phyloP scores from a whole-genome alignment of 2,888 invertebrate species.

The Amorpha juglandis region DNA sequence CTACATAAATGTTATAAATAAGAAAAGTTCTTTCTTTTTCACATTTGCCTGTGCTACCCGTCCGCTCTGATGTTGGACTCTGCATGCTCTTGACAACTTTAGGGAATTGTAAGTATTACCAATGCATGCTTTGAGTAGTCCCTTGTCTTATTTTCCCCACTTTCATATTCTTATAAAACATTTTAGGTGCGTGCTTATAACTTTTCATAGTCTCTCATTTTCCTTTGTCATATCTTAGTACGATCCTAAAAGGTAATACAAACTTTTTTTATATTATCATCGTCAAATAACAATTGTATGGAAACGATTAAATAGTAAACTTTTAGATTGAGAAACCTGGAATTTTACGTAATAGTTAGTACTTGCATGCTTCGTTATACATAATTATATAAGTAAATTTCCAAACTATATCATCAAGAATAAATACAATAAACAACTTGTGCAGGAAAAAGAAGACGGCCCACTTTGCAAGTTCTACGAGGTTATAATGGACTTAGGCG shows the following conservation, averaged over 20 bases:
- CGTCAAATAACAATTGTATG: neutral
- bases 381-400: neutral
- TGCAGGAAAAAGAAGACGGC: slow-evolving; percentile 78
- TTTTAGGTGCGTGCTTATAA: slow-evolving; percentile 11
- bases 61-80: slow-evolving; percentile 69
- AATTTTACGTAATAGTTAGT: too few relatives aligned
- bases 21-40: slow-evolving; percentile 53
- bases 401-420: neutral
- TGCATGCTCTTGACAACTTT: slow-evolving; percentile 78
- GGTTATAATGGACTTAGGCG: slow-evolving; percentile 90
- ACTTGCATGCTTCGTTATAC: too few relatives aligned
- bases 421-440: slow-evolving; percentile 29
- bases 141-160: slow-evolving; percentile 31
- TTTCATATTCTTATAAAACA: slow-evolving; percentile 26
- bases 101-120: slow-evolving; percentile 81
- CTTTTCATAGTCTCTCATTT: slow-evolving; percentile 10
- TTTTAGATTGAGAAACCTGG: too few relatives aligned
- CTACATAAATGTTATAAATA: slow-evolving; percentile 9
- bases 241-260: slow-evolving; percentile 14
- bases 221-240: slow-evolving; percentile 1
- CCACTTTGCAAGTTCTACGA: slow-evolving; percentile 93
- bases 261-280: slow-evolving; percentile 18
- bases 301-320: neutral
- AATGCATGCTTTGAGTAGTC: slow-evolving; percentile 50
- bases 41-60: slow-evolving; percentile 71